phyloP scores from a whole-genome alignment of 2,113 vertebrate genomes.

The Spilogale gracilis region DNA sequence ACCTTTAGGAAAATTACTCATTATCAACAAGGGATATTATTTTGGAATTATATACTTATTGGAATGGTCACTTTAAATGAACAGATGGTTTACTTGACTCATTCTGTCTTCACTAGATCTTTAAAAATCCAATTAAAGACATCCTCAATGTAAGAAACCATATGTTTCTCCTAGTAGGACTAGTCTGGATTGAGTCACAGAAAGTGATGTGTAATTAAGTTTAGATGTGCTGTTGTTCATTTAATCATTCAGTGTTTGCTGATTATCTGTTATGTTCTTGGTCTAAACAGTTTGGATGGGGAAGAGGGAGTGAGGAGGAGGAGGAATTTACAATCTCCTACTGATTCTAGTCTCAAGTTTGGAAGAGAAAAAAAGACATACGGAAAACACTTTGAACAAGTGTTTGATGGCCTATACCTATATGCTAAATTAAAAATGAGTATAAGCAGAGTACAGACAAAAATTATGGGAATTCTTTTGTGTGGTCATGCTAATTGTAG shows the following conservation, averaged over 20 bases:
- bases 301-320: too few species aligned
- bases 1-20: not conserved
- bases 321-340: not conserved
- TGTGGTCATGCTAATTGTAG: not conserved
- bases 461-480: not conserved
- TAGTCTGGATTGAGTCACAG: not conserved
- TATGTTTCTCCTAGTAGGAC: not conserved
- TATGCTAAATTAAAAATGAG: not conserved
- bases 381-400: not conserved
- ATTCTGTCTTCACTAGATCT: not conserved
- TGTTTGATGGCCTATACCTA: not conserved
- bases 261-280: not conserved
- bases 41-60: not conserved
- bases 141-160: not conserved
- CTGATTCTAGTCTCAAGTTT: not conserved
- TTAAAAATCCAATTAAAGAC: not conserved
- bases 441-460: not conserved
- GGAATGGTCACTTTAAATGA: not conserved
- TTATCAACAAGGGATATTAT: not conserved
- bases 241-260: slow-evolving; percentile 5
- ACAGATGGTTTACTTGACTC: not conserved
- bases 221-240: not conserved
- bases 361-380: not conserved
- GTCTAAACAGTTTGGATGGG: not conserved
- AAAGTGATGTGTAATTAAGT: not conserved